A percentile compares a stretch with the other conserved stretches of the same genome.
phyloP scores from a whole-genome alignment of 2,797 vertebrate species.

The Sitta carolinensis region DNA sequence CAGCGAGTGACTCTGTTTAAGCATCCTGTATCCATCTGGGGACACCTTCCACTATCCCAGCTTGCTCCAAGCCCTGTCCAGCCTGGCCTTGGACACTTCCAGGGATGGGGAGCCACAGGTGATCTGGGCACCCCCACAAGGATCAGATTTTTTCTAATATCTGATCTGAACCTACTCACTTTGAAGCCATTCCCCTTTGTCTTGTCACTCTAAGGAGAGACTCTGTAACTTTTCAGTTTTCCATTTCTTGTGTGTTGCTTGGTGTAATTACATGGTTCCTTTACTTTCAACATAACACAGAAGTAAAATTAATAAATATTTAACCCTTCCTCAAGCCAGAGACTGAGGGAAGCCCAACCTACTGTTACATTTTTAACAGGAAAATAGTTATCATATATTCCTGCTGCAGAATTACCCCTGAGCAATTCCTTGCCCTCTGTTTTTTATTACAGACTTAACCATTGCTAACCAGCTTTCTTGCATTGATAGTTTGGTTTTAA shows the following conservation, averaged over 20 bases:
- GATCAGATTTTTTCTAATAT: background rate
- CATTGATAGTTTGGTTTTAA: conserved; percentile 67
- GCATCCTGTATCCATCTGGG: background rate
- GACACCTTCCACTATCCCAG: background rate
- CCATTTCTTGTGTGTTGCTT: background rate
- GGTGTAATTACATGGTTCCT: background rate
- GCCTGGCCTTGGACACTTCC: background rate
- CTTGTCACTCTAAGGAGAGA: background rate
- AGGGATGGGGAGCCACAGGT: background rate
- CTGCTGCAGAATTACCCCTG: background rate
- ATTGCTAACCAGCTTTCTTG: conserved; percentile 53
- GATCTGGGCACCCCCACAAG: background rate
- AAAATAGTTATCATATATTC: conserved; percentile 29
- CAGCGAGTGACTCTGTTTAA: background rate
- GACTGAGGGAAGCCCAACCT: background rate
- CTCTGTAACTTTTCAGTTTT: background rate
- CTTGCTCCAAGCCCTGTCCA: background rate
- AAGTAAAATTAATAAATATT: conserved; percentile 48
- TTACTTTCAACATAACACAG: background rate
- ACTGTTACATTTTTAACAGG: conserved; percentile 54
- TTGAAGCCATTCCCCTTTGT: background rate
- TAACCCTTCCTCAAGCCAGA: conserved; percentile 6
- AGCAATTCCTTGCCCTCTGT: conserved; percentile 55
- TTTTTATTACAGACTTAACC: conserved; percentile 54
- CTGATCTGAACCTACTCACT: background rate